Conservation (phyloP, 1,140 invertebrate genomes). For the Pogonognathellus flavescens region DNA sequence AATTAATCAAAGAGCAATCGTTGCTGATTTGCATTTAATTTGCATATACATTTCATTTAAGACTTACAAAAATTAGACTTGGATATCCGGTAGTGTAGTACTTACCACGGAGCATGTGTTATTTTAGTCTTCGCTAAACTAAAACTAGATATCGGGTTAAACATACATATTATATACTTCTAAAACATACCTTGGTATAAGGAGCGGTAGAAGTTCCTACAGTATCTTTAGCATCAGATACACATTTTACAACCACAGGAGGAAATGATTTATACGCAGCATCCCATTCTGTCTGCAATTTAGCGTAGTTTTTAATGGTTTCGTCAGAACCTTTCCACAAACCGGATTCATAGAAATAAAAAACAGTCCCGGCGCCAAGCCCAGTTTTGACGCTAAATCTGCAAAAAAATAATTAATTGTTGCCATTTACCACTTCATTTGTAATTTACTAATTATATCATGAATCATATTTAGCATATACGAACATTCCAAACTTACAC, state of each 20-base stretch:
- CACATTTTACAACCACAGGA: slow-evolving; percentile 15
- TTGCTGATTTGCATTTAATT: too few relatives aligned
- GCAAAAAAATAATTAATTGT: neutral
- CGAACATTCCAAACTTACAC: too few relatives aligned
- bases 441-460: too few relatives aligned
- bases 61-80: too few relatives aligned
- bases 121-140: too few relatives aligned
- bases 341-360: slow-evolving; percentile 58
- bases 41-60: too few relatives aligned
- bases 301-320: slow-evolving; percentile 62
- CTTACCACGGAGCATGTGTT: too few relatives aligned
- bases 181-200: slow-evolving; percentile 17
- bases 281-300: slow-evolving; percentile 47
- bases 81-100: too few relatives aligned
- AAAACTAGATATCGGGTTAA: too few relatives aligned
- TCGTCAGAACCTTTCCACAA: slow-evolving; percentile 62
- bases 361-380: slow-evolving; percentile 56
- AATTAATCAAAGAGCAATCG: too few relatives aligned
- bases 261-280: slow-evolving; percentile 49
- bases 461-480: too few relatives aligned
- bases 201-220: neutral
- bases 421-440: neutral
- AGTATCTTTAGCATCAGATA: neutral
- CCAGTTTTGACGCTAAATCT: slow-evolving; percentile 56
- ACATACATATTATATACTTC: too few relatives aligned